phyloP scores from a whole-genome alignment of 2,113 vertebrate genomes.

The Cochlearius cochlearius region DNA sequence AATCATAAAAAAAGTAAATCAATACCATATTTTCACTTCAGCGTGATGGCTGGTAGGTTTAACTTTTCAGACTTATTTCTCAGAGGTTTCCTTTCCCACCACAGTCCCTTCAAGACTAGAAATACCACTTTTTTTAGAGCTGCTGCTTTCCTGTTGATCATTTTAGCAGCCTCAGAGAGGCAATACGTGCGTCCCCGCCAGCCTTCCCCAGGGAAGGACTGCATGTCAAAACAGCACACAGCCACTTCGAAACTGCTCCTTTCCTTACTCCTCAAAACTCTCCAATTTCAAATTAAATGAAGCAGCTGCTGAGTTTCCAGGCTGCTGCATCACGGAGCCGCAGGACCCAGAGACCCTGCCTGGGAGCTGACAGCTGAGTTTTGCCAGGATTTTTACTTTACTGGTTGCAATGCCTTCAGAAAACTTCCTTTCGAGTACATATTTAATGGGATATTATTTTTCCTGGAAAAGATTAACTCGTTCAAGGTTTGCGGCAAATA shows the following conservation, averaged over 20 bases:
- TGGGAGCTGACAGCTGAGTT: neutral
- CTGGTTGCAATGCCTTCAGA: neutral
- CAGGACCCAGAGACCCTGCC: neutral
- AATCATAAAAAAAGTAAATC: conserved; percentile 72
- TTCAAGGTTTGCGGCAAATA: neutral
- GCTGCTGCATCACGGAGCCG: neutral
- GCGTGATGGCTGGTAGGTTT: conserved; percentile 38
- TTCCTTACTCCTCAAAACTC: neutral
- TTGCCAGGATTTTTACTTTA: neutral
- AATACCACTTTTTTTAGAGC: neutral
- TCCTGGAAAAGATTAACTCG: neutral
- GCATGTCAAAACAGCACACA: neutral
- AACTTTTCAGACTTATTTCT: neutral
- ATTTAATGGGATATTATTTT: neutral
- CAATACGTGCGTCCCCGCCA: rapidly evolving
- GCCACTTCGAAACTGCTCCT: neutral
- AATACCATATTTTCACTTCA: conserved; percentile 49
- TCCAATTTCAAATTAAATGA: neutral
- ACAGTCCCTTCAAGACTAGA: neutral
- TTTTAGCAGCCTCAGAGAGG: neutral
- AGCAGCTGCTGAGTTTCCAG: neutral
- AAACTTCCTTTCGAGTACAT: neutral
- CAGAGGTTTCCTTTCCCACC: neutral
- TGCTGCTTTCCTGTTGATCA: neutral
- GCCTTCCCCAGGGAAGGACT: neutral